Base-by-base conservation (phyloP, 2,113 vertebrate species). In the Zootoca vivipara region DNA sequence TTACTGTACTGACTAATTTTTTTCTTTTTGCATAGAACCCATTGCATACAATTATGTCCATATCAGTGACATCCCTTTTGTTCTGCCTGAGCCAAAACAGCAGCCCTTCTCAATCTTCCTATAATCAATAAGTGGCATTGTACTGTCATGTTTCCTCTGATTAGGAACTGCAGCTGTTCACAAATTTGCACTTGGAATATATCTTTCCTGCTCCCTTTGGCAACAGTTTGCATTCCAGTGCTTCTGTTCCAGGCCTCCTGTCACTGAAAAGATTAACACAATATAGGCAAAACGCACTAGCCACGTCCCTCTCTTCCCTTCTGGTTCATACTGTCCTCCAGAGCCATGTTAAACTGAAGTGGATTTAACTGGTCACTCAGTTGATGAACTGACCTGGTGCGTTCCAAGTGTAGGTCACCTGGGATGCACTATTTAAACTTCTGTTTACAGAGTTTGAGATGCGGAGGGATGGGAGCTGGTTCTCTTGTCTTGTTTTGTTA, bases 341-440 rank as follows among this genome's bases (percentile, higher is more conserved):
- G 73, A 30, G 28, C 30, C 42, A 75, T 42, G 30, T 3, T 78
- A 0, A 52, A 85, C 81, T 90, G 82, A 89, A 88, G 89, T 90
- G 88, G 83, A 86, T 91, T 40, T 89, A 90, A 94, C 87, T 88
- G 67, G 33, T 75, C 85, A 84, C 87, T 56, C 84, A 90, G 92
- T 77, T 93, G 92, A 92, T 87, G 15, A 78, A 67, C 13, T 46
- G 35, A 75, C 70, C 38, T 46, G 62, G 67, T 58, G 7, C 8
- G 30, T n/a, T 42, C 70, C 38, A 20, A 42, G 8, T 24, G 38
- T 64, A 33, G 52, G 62, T 5, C 38, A 26, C 12, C 56, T 75
- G 46, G 12, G 24, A 75, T 73, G 33, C 56, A 33, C 20, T 56
- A 74, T 73, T 73, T 65, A 65, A 82, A 64, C 2, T 26, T 69